Base-by-base conservation (phyloP, 2,888 invertebrate species). In the Brachynemurus nebulosus region DNA sequence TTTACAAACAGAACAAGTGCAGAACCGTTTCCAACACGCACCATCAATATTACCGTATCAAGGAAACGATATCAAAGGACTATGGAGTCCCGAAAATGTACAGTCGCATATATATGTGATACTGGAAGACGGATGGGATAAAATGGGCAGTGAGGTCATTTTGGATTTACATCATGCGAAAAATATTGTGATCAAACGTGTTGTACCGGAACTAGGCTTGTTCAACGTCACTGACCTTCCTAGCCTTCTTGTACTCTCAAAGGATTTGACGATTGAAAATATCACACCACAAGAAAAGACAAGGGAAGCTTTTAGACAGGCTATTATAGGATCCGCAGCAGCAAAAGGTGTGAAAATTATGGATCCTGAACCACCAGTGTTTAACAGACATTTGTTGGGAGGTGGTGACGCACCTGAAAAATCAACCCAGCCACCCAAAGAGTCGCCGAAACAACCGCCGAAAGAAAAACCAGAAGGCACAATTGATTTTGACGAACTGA, bases 21-120 rank as follows among this genome's bases (percentile, higher is more conserved):
- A 72, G 48, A 78, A 78, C 9, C 66, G 70, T 38, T 70, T 75
- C 14, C 55, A 58, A 27, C 61, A 65, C 12, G 82, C 79, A 67
- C 86, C 86, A 8, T 73, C 76, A 52, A 66, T 88, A 9, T 61
- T 65, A 23, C 76, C 78, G 21, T 70, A 76, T 37, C 68, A 69
- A 54, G 69, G 68, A 51, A 55, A 60, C 1, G 67, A 69, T 37
- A 61, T 70, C 44, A 57, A 63, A 21, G 62, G 68, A 40, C 64
- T 78, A 14, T 72, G 80, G 58, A 66, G 68, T 40, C 66, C 68
- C 44, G 59, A 71, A 1, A 68, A 75, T 8, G 54, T 55, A 8
- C 61, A 66, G 41, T 63, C 69, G 1, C 78, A 73, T 54, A 69
- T 74, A 33, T 73, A 85, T 53, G 59, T 86, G 11, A 65, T 86